Base-by-base conservation (phyloP, 2,888 invertebrate genomes). In the Apamea epomidion region DNA sequence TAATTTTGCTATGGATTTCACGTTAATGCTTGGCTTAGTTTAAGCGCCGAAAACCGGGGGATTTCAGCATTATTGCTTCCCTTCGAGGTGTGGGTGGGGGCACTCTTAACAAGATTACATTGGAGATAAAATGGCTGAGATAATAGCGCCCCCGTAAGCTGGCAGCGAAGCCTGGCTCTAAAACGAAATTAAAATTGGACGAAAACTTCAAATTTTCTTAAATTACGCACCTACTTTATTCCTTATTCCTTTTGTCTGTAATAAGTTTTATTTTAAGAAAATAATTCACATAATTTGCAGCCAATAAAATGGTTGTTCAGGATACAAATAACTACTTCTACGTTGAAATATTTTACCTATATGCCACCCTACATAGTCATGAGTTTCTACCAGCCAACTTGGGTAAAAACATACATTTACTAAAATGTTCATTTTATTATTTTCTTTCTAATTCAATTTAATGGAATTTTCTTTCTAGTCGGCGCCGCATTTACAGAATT, bases 61-160 rank as follows among this genome's bases (percentile, higher is more conserved):
- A 95, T 96, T 95, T 95, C 93, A 93, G 93, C 94, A 91, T 96
- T 97, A 97, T 97, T 96, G 94, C 96, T 92, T 94, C 91, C 88
- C 90, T 90, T 82, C 78, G 87, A 90, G 84, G 89, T 87, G 80
- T 86, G 88, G 88, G 88, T 84, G 87, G 91, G 90, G 90, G 87
- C 77, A 92, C 97, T 97, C 96, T 97, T 97, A 97, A 97, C 97
- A 97, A 97, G 97, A 97, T 97, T 97, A 97, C 97, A 95, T 95
- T 94, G 95, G 90, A 95, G 96, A 97, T 97, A 97, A 96, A 97
- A 96, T 93, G 95, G 94, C 92, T 92, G 91, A 95, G 95, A 96
- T 97, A 96, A 97, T 96, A 95, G 94, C 94, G 91, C 90, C 91
- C 91, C 92, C 93, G 94, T 95, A 96, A 96, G 96, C 95, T 92